Evolutionary conservation across 2,888 invertebrate genomes (phyloP), one percentile per base, ranked within the genome.

Genomic region (Athetis lepigone): DNA sequence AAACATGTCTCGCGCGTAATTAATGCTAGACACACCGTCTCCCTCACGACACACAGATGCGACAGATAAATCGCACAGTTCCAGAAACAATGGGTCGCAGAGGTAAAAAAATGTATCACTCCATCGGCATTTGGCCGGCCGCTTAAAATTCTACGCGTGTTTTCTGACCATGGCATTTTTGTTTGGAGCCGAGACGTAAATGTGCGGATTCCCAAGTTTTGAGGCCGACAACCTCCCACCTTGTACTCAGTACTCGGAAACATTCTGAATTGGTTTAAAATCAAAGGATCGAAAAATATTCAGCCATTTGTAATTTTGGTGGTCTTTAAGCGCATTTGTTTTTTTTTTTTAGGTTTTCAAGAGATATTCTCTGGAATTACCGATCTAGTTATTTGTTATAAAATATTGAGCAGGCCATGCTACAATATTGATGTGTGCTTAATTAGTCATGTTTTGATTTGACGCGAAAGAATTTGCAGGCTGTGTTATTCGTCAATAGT

Each of bases 151-250:
- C 84, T 65, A 67, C 46, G 51, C 79, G 70, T 79, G 72, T 73
- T 78, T 75, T 72, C 72, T 75, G 60, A 60, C 75, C 71, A 71
- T 65, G 79, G 76, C 77, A 82, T 83, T 83, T 80, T 78, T 78
- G 70, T 79, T 55, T 59, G 52, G 63, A 65, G 65, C 75, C 75
- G 77, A 80, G 65, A 70, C 67, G 79, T 79, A 78, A 84, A 81
- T 80, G 74, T 54, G 72, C 70, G 66, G 63, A 52, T 73, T 73
- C 68, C 77, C 80, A 76, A 83, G 82, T 81, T 79, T 51, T 66
- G 58, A 70, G 81, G 83, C 72, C 83, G 79, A 82, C 83, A 81
- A 86, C 87, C 86, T 84, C 71, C 77, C 40, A 70, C 36, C 29
- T 8, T 33, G 70, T 59, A 50, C 49, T 45, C 36, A 46, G 16